Percentiles rank a stretch among this genome's conserved stretches.
These are phyloP conservation scores for Caerostris darwini DNA, from an alignment of 1,140 invertebrate species.

Conservation along the genomic window DNA sequence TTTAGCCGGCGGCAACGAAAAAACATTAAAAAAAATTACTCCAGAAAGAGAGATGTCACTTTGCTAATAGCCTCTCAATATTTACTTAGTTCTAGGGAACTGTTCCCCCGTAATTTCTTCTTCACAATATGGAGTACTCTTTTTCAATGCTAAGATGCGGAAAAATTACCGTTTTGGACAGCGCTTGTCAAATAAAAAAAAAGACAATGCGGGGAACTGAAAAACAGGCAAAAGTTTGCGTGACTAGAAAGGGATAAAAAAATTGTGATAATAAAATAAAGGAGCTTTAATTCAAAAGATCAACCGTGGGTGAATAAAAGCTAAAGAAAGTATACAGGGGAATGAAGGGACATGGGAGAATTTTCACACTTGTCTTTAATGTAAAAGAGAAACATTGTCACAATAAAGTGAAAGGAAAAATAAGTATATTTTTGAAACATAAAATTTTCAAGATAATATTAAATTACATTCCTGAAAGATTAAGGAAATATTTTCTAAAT, in stretches of 20 bases:
- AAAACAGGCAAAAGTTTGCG: background rate
- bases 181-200: background rate
- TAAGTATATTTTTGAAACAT: no score
- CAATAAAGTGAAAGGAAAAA: no score
- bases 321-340: background rate
- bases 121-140: background rate
- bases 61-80: conserved; percentile 46
- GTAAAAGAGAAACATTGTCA: no score
- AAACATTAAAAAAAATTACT: conserved; percentile 13
- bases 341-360: background rate
- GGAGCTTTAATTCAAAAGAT: conserved; percentile 37
- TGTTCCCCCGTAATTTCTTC: background rate
- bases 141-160: background rate
- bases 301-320: background rate
- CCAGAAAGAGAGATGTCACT: conserved; percentile 19
- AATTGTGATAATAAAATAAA: background rate
- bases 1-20: background rate
- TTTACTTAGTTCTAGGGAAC: background rate
- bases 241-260: background rate
- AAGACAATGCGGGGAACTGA: background rate
- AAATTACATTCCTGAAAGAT: no score
- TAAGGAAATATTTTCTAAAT: no score
- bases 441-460: no score
- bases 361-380: no score
- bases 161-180: conserved; percentile 12